Evolutionary conservation across 2,888 invertebrate species (phyloP), one percentile per base, ranked within the genome.

Genomic region (Platerodrilus igneus): DNA sequence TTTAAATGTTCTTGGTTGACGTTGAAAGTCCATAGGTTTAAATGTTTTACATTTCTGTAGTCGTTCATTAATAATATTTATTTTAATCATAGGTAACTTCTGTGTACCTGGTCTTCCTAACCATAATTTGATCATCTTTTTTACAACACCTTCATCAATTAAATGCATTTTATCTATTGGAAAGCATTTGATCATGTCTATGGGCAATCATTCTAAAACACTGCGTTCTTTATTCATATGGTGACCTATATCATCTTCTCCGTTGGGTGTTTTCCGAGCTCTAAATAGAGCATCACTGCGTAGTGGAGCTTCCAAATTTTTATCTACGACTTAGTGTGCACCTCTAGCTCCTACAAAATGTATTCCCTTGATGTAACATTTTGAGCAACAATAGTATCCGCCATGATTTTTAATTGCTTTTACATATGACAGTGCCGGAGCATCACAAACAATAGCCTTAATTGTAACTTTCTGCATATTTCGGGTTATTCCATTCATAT

Each of bases 151-250:
- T 33, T 26, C 32, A 19, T 33, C 18, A 23, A 41, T 28, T 21
- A 41, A 33, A 33, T 32, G 38, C 43, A 43, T 43, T 29, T 43
- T 35, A 16, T 43, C 43, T 21, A 43, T 21, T 8, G 38, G 38
- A 43, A 43, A 43, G 19, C 33, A 27, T 27, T 43, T 38, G 14
- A 43, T 43, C 34, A 43, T 43, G 17, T 37, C 28, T 26, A 26
- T 37, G 8, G 33, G 29, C 23, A 23, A 19, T 15, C 30, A 27
- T 25, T 39, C 33, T 22, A 39, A 23, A 9, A 34, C 39, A 26
- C 13, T 34, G 3, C 18, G 35, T 29, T 22, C 35, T 28, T 40
- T 41, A 16, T 41, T 41, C 41, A 41, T 41, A 31, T 41, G 33
- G 20, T 41, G 37, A 9, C 37, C 41, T 17, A 21, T 17, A 20